phyloP scores from a whole-genome alignment of 2,888 invertebrate species.

The Conchocele bisecta region DNA sequence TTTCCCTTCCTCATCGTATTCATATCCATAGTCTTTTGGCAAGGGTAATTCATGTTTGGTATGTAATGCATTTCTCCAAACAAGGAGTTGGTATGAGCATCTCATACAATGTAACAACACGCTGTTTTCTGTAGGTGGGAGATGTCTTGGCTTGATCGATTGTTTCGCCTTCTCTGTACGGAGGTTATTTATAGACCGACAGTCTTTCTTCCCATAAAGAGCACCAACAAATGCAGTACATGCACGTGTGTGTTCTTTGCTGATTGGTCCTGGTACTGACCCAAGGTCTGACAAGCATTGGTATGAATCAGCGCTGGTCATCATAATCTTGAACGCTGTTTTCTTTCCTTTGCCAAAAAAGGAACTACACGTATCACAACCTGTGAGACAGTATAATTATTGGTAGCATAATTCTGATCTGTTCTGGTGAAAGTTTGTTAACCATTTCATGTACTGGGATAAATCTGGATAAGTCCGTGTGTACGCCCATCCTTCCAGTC shows the following conservation, averaged over 20 bases:
- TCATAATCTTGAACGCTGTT: slow-evolving; percentile 9
- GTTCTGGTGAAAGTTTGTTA: background rate
- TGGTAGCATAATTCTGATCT: background rate
- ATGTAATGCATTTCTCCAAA: no score
- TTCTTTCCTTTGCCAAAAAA: slow-evolving; percentile 23
- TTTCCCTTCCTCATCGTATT: no score
- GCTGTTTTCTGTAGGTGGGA: no score
- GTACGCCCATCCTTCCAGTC: background rate
- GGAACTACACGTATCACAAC: slow-evolving; percentile 23
- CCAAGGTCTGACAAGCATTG: background rate
- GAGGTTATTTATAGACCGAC: background rate
- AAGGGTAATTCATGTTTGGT: no score
- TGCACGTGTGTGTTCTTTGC: background rate
- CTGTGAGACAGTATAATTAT: slow-evolving; percentile 20
- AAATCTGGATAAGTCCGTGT: slow-evolving; percentile 6
- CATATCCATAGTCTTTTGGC: no score
- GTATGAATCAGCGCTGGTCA: background rate
- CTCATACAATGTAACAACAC: no score
- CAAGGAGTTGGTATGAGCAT: no score
- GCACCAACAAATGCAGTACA: background rate
- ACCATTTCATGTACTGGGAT: slow-evolving; percentile 13
- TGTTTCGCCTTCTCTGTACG: background rate
- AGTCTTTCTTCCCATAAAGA: slow-evolving; percentile 7
- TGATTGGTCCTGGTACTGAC: background rate
- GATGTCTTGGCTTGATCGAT: no score